Conservation (phyloP, 92 coral and sea anemone species). For the Bergia puertoricense region DNA sequence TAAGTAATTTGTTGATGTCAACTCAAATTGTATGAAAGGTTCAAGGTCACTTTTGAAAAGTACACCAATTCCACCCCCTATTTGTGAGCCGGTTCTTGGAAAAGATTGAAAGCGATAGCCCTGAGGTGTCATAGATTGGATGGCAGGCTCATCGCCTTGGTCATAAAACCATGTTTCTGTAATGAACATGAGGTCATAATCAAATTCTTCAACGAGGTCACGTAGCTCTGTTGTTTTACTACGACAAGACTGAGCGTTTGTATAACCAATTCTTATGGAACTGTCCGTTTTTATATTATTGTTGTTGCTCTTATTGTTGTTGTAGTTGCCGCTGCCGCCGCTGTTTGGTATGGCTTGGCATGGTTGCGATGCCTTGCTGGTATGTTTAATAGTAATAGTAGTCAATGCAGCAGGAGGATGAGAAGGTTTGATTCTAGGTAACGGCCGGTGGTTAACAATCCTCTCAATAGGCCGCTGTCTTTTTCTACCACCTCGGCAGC, state of each 20-base stretch:
- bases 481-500: not conserved
- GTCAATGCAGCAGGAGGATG: not conserved
- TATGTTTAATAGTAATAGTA: not conserved
- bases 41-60: conserved; percentile 18
- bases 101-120: conserved; percentile 18
- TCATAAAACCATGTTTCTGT: conserved; percentile 11
- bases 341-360: not conserved
- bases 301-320: conserved; percentile 18
- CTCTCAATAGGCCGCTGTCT: not conserved
- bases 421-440: not conserved
- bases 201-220: conserved; percentile 18
- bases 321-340: conserved; percentile 22
- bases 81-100: conserved; percentile 17
- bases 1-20: conserved; percentile 17
- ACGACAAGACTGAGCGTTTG: conserved; percentile 20
- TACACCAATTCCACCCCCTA: conserved; percentile 20
- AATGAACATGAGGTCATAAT: conserved; percentile 14
- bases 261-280: conserved; percentile 17
- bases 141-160: conserved; percentile 15
- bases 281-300: conserved; percentile 9
- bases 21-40: conserved; percentile 17
- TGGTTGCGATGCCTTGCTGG: not conserved
- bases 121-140: conserved; percentile 19
- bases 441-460: not conserved
- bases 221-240: conserved; percentile 18